Percentiles rank a stretch among this genome's conserved stretches.
Evolutionary conservation across 2,888 invertebrate genomes (phyloP).

Genomic region (Acleris holmiana): DNA sequence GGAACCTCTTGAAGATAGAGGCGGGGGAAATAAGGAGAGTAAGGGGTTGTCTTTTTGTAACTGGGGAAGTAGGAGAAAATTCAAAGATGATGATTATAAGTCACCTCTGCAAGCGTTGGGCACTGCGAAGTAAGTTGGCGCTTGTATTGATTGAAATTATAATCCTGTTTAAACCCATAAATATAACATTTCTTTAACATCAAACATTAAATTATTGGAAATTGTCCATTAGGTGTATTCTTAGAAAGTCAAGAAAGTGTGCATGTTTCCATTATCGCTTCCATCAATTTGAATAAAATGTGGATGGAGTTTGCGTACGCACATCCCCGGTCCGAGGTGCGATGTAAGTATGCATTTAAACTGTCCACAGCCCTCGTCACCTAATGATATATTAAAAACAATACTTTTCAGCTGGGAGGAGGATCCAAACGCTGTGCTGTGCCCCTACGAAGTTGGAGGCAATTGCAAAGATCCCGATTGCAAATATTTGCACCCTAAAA

Average conservation of each 20-base stretch:
- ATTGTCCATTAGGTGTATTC: slow-evolving; percentile 52
- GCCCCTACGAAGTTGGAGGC: slow-evolving; percentile 79
- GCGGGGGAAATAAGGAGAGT: slow-evolving; percentile 42
- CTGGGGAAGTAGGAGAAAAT: slow-evolving; percentile 35
- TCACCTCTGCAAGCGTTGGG: slow-evolving; percentile 72
- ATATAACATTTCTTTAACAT: slow-evolving; percentile 2
- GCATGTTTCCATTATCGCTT: slow-evolving; percentile 52
- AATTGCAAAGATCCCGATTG: slow-evolving; percentile 80
- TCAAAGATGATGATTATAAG: slow-evolving; percentile 63
- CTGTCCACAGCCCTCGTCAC: slow-evolving; percentile 50
- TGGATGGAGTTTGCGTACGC: slow-evolving; percentile 62
- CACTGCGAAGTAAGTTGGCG: slow-evolving; percentile 61
- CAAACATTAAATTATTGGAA: slow-evolving; percentile 4
- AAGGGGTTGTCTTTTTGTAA: slow-evolving; percentile 34
- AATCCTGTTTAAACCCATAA: slow-evolving; percentile 7
- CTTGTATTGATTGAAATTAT: slow-evolving; percentile 19
- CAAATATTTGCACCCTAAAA: slow-evolving; percentile 77
- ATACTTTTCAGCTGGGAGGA: slow-evolving; percentile 75
- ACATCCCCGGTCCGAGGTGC: slow-evolving; percentile 59
- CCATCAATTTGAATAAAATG: slow-evolving; percentile 49
- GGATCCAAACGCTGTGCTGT: slow-evolving; percentile 78
- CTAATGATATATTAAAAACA: slow-evolving; percentile 43
- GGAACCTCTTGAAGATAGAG: slow-evolving; percentile 43
- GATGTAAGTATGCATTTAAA: slow-evolving; percentile 71
- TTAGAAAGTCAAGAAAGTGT: slow-evolving; percentile 53